A percentile compares a stretch with the other conserved stretches of the same genome.
Conservation (phyloP, 2,888 invertebrate species). For the Heliconius sara region DNA sequence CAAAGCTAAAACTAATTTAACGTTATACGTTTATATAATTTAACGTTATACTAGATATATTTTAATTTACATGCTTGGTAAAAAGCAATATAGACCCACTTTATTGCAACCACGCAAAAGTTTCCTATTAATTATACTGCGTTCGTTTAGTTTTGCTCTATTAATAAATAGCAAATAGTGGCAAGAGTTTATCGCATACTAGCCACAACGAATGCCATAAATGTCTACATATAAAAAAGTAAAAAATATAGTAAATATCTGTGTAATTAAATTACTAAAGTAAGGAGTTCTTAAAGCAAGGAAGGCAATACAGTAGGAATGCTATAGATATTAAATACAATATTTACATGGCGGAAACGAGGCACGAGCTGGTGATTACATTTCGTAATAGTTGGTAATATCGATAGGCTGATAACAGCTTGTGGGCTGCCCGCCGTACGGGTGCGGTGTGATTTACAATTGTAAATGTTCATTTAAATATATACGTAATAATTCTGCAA, state of each 20-base stretch:
- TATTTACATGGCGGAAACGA: constrained; percentile 35
- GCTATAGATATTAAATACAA: constrained; percentile 12
- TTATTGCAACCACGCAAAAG: background rate
- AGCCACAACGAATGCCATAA: background rate
- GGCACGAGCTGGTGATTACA: constrained; percentile 33
- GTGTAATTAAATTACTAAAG: background rate
- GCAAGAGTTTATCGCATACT: background rate
- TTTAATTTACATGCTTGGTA: too few species aligned
- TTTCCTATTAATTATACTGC: background rate
- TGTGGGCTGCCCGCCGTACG: background rate
- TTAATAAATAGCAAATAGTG: background rate
- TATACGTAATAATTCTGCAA: constrained; percentile 22
- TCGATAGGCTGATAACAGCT: constrained; percentile 31
- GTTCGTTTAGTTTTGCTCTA: background rate
- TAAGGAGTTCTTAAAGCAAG: background rate
- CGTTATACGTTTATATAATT: too few species aligned
- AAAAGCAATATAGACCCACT: too few species aligned
- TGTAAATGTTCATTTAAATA: constrained; percentile 26
- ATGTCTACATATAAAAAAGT: background rate
- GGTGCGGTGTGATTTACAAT: constrained; percentile 30
- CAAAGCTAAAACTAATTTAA: too few species aligned
- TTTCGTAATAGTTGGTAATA: constrained; percentile 32
- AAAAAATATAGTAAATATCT: background rate
- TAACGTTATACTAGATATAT: too few species aligned
- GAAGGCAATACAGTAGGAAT: background rate